Evolutionary conservation across 2,113 vertebrate genomes (phyloP), one percentile per base, ranked within the genome.

Genomic region (Callaeas wilsoni): DNA sequence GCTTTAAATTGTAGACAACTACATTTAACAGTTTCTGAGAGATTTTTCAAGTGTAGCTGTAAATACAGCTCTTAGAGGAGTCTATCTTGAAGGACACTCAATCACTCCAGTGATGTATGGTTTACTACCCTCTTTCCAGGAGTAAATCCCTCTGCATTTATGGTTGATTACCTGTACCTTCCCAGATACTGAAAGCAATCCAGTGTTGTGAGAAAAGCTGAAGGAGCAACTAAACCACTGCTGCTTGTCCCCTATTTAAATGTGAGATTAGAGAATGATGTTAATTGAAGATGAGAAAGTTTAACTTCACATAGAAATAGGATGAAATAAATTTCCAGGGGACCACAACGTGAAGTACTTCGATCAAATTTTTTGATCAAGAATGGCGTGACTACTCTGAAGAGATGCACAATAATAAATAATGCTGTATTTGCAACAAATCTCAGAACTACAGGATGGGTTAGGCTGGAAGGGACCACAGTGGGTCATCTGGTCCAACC

Each of bases 331-430:
- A 42, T 77, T 87, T 69, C 26, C 41, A 69, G 6, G 32, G 25
- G 11, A 65, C 50, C 13, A 32, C 25, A 84, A 19, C 0, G 0
- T 56, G 41, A 89, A 80, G 55, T 15, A 26, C 33, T 77, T 77
- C 2, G 14, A 71, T 71, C 7, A 75, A 37, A 6, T 55, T 75
- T 82, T 76, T 90, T 63, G 18, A 62, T 70, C n/a, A 81, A 69
- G 60, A 73, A 53, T 9, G 3, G 13, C 0, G 0, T n/a, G 69
- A 63, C 20, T 67, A 7, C 22, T 82, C 33, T 71, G 52, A 84
- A 81, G 69, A 90, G 56, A 55, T 11, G 29, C 7, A 21, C 8
- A 37, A 5, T 26, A 81, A 23, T 42, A 83, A 78, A 52, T 63
- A 69, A 84, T n/a, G 33, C 55, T 78, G 3, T 46, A 63, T 78